Base-by-base conservation (phyloP, 1,140 invertebrate species). In the Apocrypta bakeri region DNA sequence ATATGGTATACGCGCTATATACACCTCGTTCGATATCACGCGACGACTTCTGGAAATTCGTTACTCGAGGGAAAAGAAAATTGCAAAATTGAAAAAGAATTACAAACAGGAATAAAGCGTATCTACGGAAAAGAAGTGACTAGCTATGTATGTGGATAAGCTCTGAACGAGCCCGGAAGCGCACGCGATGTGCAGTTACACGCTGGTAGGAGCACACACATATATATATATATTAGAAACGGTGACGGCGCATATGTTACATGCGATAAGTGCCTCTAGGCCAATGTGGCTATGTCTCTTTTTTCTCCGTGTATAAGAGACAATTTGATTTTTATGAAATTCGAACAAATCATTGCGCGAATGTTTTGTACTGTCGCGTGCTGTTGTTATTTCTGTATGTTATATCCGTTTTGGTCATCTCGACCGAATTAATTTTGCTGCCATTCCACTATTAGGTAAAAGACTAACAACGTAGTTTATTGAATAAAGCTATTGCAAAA, bases 181-280 rank as follows among this genome's bases (percentile, higher is more conserved):
- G 85, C 78, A 76, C 85, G 88, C 85, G 84, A 90, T 87, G 85
- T 90, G 88, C 88, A 90, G 89, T 90, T 90, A 90, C 73, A n/a
- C 48, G 72, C 71, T 82, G 84, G 81, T 81, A 87, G 84, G 84
- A n/a, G n/a, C n/a, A n/a, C n/a, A n/a, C n/a, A n/a, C n/a, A n/a
- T n/a, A n/a, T n/a, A n/a, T n/a, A n/a, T n/a, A n/a, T 85, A 83
- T 66, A 66, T 73, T 68, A 81, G 71, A 17, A 56, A n/a, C 25
- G 56, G 42, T 72, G 80, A 25, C 11, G 68, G 82, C 63, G 64
- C 85, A 80, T 82, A 84, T 71, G 84, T 83, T 68, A 68, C 61
- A 68, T n/a, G 37, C 0, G 61, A 56, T 64, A 76, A 64, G 61
- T 75, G 11, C 61, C 61, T 31, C 73, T 31, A 61, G 42, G n/a